Base-by-base conservation (phyloP, 2,888 invertebrate genomes). In the Sceliomorpha sp. region DNA sequence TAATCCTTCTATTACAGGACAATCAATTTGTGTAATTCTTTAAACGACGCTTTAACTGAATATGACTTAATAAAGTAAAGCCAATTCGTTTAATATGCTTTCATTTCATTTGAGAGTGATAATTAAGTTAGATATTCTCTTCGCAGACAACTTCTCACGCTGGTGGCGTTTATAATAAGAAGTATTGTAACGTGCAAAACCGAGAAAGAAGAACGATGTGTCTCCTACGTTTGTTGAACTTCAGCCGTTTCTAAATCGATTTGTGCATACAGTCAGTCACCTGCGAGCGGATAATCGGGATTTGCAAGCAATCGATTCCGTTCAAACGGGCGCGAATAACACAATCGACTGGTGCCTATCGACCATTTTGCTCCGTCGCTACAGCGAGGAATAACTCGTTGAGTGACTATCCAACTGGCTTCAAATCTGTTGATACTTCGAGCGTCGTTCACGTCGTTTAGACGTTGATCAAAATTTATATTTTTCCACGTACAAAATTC, bases 251-350 rank as follows among this genome's bases (percentile, higher is more conserved):
- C 37, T 31, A 32, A 48, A 53, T 67, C 45, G 55, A 55, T 67
- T 67, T 47, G 59, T 67, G 60, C 55, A 60, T 51, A 67, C 67
- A 67, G 48, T 50, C 55, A 60, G 53, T 67, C 48, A 53, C 50
- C 60, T 67, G 55, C 48, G 47, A 60, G 31, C 58, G 77, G 80
- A 80, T 82, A 78, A 81, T 82, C 81, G 79, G 77, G 78, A 79
- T 81, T 81, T 79, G 79, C 67, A 66, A 71, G 69, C 70, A 69
- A 74, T 71, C 67, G 64, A 67, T 70, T 58, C 26, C 68, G 59
- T 64, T 63, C 62, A 36, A 63, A 47, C 60, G 64, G 55, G 58
- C 56, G 55, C 63, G 51, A 74, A 74, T 71, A 74, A 74, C 70
- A 67, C 66, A 66, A 72, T 55, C 59, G 64, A 45, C 67, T 60